Evolutionary conservation across 2,888 invertebrate species (phyloP).

Genomic region (Brenthis hecate): DNA sequence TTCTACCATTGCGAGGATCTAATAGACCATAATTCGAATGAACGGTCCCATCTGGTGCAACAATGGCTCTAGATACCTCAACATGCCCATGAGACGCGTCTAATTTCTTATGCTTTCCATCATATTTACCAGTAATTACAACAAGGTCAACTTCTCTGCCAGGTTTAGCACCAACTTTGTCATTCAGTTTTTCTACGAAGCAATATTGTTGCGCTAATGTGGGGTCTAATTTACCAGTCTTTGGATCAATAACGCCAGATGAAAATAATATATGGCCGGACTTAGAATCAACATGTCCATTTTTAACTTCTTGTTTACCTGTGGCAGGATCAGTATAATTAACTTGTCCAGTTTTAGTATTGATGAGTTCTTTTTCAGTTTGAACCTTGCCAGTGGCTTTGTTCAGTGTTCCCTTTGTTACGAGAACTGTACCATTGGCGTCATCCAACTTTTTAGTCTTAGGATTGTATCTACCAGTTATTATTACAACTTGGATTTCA

Average conservation of each 20-base stretch:
- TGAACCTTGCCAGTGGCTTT: conserved; percentile 84
- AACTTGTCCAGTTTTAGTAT: conserved; percentile 85
- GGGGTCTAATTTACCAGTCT: conserved; percentile 86
- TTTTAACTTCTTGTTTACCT: conserved; percentile 84
- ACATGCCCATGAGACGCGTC: conserved; percentile 74
- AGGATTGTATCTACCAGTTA: conserved; percentile 83
- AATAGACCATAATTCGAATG: conserved; percentile 86
- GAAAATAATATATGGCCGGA: conserved; percentile 85
- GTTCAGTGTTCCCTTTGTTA: conserved; percentile 68
- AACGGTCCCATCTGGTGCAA: conserved; percentile 79
- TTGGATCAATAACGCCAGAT: conserved; percentile 84
- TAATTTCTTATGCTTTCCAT: conserved; percentile 80
- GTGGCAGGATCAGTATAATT: conserved; percentile 83
- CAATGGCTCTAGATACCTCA: conserved; percentile 83
- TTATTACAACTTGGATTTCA: conserved; percentile 83
- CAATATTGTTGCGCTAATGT: conserved; percentile 86
- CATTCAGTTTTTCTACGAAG: conserved; percentile 84
- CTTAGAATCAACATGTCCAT: conserved; percentile 85
- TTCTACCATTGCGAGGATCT: conserved; percentile 84
- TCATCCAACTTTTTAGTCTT: conserved; percentile 81
- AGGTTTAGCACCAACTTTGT: conserved; percentile 72
- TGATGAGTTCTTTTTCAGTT: conserved; percentile 85
- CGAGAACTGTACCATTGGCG: conserved; percentile 78
- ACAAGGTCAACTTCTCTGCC: conserved; percentile 82
- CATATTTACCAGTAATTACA: conserved; percentile 83